Evolutionary conservation across 1,140 invertebrate genomes (phyloP), one percentile per base, ranked within the genome.

Genomic region (Drosophila prosaltans): DNA sequence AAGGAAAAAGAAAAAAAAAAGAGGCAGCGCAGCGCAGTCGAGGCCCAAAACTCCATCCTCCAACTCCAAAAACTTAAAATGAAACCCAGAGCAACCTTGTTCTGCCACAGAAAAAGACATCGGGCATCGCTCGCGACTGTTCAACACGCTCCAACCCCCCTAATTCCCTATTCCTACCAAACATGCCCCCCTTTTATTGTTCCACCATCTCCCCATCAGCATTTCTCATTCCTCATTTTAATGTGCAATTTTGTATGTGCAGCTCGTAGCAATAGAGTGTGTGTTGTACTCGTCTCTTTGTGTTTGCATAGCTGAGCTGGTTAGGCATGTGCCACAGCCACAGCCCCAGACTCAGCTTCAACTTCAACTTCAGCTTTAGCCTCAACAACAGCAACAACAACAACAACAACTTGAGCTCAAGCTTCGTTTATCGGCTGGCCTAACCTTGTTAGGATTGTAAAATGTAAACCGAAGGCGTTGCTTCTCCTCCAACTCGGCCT

Each of bases 401-500:
- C 32, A 43, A 36, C 48, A 30, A 40, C 65, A 30, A 32, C 10
- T 32, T 66, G 36, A 72, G 36, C 65, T 67, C 36, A 40, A 77
- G 73, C 81, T 64, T 64, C 74, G 69, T 88, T 88, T 88, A 88
- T 88, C 84, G 75, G 79, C 45, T 80, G 72, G 79, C 72, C 74
- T 80, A 88, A 88, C 84, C 84, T 88, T 88, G 84, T 88, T 88
- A 88, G 84, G 84, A 89, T 89, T 89, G 84, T 80, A 88, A 88
- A 88, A 88, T 88, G 80, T 86, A 83, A 86, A 86, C 83, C 84
- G 80, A 88, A 88, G 84, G 84, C 84, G 84, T 88, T 89, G 80
- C 80, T 79, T 10, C 55, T 64, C 40, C 60, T 65, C 51, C 48
- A 59, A 40, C 62, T 80, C 45, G 65, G 40, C 43, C 30, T 48